A percentile compares a stretch with the other conserved stretches of the same genome.
These are phyloP conservation scores for Nasonia longicornis DNA, from an alignment of 1,140 invertebrate genomes.

Conservation along the genomic window DNA sequence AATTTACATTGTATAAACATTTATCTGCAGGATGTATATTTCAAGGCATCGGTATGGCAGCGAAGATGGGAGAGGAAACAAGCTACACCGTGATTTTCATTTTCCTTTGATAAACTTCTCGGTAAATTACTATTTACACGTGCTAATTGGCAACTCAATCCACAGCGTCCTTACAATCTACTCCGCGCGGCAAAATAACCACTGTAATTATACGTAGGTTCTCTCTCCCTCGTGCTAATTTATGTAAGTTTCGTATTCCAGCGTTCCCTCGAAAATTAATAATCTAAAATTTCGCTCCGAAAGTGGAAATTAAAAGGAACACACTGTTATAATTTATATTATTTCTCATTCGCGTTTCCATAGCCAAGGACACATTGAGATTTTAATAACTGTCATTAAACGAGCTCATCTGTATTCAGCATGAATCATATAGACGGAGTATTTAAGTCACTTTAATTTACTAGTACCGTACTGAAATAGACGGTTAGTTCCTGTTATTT, in stretches of 20 bases:
- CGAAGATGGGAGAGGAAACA: background rate
- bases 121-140: conserved; percentile 44
- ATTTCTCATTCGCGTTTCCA: conserved; percentile 12
- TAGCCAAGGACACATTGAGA: background rate
- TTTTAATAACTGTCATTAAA: conserved; percentile 43
- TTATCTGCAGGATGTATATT: background rate
- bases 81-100: conserved; percentile 38
- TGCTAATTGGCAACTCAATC: conserved; percentile 47
- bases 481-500: conserved; percentile 20
- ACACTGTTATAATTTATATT: conserved; percentile 27
- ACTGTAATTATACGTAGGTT: conserved; percentile 33
- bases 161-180: conserved; percentile 37
- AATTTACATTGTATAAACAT: background rate
- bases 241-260: conserved; percentile 24
- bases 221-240: conserved; percentile 29
- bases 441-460: conserved; percentile 24
- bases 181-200: conserved; percentile 37
- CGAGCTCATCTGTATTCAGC: conserved; percentile 6
- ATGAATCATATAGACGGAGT: conserved; percentile 17
- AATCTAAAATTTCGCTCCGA: conserved; percentile 32
- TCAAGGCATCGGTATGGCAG: background rate
- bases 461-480: background rate
- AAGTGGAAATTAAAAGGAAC: conserved; percentile 29
- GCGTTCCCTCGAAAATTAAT: conserved; percentile 35
- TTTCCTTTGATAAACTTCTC: conserved; percentile 45